Evolutionary conservation across 1,140 invertebrate species (phyloP), one percentile per base, ranked within the genome.

Genomic region (Microplitis mediator): DNA sequence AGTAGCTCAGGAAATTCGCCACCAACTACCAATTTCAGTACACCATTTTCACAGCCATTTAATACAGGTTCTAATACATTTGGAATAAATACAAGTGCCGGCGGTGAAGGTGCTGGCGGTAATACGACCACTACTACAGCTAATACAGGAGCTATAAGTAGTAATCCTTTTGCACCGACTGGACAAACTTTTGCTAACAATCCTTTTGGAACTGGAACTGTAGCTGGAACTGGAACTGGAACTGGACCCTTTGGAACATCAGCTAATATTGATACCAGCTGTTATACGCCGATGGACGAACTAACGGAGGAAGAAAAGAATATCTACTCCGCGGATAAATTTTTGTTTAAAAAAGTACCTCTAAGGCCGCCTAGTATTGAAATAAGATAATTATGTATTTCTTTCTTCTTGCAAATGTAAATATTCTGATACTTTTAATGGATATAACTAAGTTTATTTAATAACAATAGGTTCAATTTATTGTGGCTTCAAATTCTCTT

Each of bases 301-400:
- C 69, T 87, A 5, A 86, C 84, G 0, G 81, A 85, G 11, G 84
- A 84, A 0, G 85, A 87, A 14, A 85, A 83, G 35, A 78, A 11
- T 3, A 74, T 75, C 13, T 87, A 77, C 32, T 23, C 79, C 1
- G 73, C 81, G 4, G 78, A 83, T 1, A 61, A 75, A 34, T 87
- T 87, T 73, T 35, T 60, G 4, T 68, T 86, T 2, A 80, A 82
- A 3, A 81, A 81, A 65, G 83, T 87, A 71, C 85, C 86, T 3
- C 9, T 84, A 0, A 81, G 80, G 66, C 79, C 85, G 16, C 86
- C 86, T 9, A 79, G 81, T 0, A 83, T 82, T 73, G 84, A 84
- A 34, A 67, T 87, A n/a, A 80, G 80, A 9, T 87, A 61, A 66
- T 11, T 32, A 31, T 73, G 6, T 45, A 9, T 6, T 45, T 45